A percentile compares a stretch with the other conserved stretches of the same genome.
phyloP scores from a whole-genome alignment of 2,113 vertebrate species.

The Chauna torquata region DNA sequence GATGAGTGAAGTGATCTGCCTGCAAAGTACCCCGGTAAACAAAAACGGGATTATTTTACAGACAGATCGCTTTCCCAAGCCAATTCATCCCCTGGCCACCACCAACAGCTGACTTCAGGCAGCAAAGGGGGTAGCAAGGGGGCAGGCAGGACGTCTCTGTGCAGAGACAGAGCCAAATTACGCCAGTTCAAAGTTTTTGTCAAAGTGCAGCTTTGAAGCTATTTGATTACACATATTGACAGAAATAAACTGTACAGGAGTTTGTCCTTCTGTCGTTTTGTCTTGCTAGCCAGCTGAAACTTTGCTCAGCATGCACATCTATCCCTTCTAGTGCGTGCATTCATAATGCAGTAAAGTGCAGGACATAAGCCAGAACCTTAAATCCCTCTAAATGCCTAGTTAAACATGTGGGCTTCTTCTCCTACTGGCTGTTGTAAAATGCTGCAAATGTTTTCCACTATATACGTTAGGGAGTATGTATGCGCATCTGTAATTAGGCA shows the following conservation, averaged over 20 bases:
- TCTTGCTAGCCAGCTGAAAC: not conserved
- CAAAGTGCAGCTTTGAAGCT: not conserved
- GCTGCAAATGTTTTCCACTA: not conserved
- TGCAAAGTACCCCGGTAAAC: conserved; percentile 49
- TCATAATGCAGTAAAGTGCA: not conserved
- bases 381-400: not conserved
- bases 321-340: not conserved
- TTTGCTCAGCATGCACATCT: rapidly evolving
- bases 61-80: not conserved
- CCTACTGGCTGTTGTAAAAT: conserved; percentile 11
- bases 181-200: not conserved
- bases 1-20: conserved; percentile 53
- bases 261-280: not conserved
- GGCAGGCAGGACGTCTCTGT: not conserved
- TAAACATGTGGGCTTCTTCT: not conserved
- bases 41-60: conserved; percentile 43
- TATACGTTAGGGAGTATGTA: not conserved
- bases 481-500: not conserved
- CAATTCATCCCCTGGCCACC: not conserved
- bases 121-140: not conserved
- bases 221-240: not conserved
- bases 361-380: not conserved
- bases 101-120: not conserved
- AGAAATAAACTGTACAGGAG: not conserved
- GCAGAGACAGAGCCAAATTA: not conserved